Evolutionary conservation across 1,140 invertebrate genomes (phyloP).

Genomic region (Samia ricini): DNA sequence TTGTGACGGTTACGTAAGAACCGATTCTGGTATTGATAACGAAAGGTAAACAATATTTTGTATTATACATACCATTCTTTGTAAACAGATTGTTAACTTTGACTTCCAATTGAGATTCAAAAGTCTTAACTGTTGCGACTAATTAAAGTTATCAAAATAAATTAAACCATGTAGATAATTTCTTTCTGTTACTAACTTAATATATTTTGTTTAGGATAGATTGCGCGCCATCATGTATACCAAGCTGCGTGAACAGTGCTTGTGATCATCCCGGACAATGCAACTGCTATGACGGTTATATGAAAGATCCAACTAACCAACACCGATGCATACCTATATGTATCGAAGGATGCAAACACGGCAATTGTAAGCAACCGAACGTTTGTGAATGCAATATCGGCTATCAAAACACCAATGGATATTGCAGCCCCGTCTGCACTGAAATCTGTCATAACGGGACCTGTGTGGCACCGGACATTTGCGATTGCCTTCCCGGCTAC

Average conservation of each 20-base stretch:
- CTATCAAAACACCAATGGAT: slow-evolving; percentile 35
- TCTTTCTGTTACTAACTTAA: not conserved
- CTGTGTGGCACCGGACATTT: slow-evolving; percentile 21
- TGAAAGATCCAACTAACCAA: not conserved
- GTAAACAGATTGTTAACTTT: too few species aligned
- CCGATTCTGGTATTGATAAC: too few species aligned
- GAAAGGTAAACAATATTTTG: too few species aligned
- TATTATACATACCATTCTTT: too few species aligned
- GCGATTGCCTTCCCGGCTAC: slow-evolving; percentile 28
- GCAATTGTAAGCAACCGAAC: slow-evolving; percentile 36
- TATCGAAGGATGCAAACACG: slow-evolving; percentile 39
- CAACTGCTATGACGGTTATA: not conserved
- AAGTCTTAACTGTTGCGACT: too few species aligned
- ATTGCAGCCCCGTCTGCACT: slow-evolving; percentile 10
- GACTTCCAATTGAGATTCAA: too few species aligned
- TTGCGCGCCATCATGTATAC: not conserved
- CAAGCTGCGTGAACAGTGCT: not conserved
- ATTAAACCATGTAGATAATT: too few species aligned
- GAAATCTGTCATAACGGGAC: slow-evolving; percentile 23
- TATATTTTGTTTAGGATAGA: not conserved
- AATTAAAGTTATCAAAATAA: too few species aligned
- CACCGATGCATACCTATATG: slow-evolving; percentile 22
- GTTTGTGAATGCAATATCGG: slow-evolving; percentile 76
- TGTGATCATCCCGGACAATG: not conserved
- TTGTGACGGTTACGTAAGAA: too few species aligned